These are phyloP conservation scores for Sylvietta virens DNA, from an alignment of 2,113 vertebrate species.

Conservation along the genomic window DNA sequence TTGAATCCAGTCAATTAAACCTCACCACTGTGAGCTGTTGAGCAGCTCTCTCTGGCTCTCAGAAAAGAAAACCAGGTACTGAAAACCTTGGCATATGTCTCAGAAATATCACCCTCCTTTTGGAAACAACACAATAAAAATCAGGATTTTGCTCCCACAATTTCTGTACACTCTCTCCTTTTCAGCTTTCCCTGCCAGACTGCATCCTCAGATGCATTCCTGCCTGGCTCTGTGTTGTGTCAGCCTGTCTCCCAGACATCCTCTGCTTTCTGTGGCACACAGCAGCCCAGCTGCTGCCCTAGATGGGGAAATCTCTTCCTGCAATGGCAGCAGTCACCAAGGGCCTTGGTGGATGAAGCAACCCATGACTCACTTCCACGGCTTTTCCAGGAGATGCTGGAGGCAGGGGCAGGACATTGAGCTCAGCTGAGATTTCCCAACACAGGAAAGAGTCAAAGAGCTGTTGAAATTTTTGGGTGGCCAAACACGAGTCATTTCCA, in stretches of 20 bases:
- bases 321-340: not conserved
- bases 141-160: not conserved
- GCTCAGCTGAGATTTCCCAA: not conserved
- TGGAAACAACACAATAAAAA: not conserved
- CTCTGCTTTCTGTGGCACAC: not conserved
- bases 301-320: not conserved
- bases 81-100: not conserved
- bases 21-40: not conserved
- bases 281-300: not conserved
- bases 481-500: not conserved
- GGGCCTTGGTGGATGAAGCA: not conserved
- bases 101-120: not conserved
- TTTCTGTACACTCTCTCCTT: not conserved
- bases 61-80: not conserved
- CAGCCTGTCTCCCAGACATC: not conserved
- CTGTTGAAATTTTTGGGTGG: not conserved
- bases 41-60: not conserved
- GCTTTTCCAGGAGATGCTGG: not conserved
- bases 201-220: not conserved
- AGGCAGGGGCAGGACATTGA: not conserved
- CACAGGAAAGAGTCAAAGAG: not conserved
- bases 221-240: not conserved
- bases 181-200: not conserved
- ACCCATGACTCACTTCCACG: not conserved
- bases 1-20: not conserved